Percentiles rank a stretch among this genome's conserved stretches.
Evolutionary conservation across 1,140 invertebrate genomes (phyloP).

Genomic region (Nylanderia fulva): DNA sequence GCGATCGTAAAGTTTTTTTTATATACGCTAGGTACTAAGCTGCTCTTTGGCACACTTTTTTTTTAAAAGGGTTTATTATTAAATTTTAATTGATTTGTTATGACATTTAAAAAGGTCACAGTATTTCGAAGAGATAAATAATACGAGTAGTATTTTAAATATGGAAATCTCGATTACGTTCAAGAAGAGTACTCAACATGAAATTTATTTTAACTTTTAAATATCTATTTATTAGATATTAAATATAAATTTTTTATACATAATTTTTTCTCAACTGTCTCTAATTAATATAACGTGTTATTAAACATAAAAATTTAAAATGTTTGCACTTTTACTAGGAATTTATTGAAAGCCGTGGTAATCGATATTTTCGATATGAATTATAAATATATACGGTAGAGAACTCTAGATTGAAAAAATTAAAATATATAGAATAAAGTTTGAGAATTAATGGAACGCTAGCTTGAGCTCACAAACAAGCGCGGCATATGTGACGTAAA

Average conservation of each 20-base stretch:
- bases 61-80: background rate
- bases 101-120: background rate
- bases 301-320: background rate
- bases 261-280: background rate
- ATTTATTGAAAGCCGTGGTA: too few relatives aligned
- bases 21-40: background rate
- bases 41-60: background rate
- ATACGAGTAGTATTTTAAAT: background rate
- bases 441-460: background rate
- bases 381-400: background rate
- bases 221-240: too few relatives aligned
- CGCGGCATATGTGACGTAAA: background rate
- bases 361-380: background rate
- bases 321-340: too few relatives aligned
- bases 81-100: background rate
- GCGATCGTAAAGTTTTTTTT: background rate
- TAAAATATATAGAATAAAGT: background rate
- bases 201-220: constrained; percentile 8
- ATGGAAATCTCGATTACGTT: constrained; percentile 39
- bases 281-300: background rate
- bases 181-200: background rate
- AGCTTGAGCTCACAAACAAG: background rate
- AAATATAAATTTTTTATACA: background rate
- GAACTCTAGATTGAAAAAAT: constrained; percentile 10
- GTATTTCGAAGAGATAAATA: constrained; percentile 3